Evolutionary conservation across 2,797 vertebrate species (phyloP).

Genomic region (Rhinella marina): DNA sequence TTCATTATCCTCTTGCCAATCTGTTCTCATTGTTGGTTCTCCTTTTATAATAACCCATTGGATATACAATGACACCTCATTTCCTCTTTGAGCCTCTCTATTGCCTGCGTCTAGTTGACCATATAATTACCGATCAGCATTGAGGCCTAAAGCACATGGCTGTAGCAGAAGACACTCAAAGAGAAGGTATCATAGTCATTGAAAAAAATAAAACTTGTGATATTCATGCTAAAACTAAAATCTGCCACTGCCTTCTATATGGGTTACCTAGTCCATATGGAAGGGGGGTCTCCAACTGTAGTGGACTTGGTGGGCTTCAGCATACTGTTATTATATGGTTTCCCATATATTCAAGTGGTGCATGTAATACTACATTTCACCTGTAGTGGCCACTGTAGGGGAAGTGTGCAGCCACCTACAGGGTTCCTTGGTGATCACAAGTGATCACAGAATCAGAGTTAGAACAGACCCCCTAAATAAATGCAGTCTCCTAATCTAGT

Average conservation of each 20-base stretch:
- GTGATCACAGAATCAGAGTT: too few relatives aligned
- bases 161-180: neutral
- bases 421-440: too few relatives aligned
- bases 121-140: neutral
- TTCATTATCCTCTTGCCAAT: constrained; percentile 27
- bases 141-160: neutral
- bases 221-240: neutral
- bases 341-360: neutral
- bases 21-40: constrained; percentile 31
- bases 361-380: neutral
- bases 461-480: too few relatives aligned
- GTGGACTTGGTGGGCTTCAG: neutral
- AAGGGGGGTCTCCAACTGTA: neutral
- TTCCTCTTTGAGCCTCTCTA: neutral
- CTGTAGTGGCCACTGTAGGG: too few relatives aligned
- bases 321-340: neutral
- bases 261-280: neutral
- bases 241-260: neutral
- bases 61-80: constrained; percentile 26
- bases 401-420: too few relatives aligned
- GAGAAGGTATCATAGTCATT: neutral
- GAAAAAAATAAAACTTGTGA: neutral
- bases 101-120: neutral
- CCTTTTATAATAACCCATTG: neutral
- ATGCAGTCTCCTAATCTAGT: too few relatives aligned